phyloP scores from a whole-genome alignment of 1,140 invertebrate genomes.

The Orius laevigatus region DNA sequence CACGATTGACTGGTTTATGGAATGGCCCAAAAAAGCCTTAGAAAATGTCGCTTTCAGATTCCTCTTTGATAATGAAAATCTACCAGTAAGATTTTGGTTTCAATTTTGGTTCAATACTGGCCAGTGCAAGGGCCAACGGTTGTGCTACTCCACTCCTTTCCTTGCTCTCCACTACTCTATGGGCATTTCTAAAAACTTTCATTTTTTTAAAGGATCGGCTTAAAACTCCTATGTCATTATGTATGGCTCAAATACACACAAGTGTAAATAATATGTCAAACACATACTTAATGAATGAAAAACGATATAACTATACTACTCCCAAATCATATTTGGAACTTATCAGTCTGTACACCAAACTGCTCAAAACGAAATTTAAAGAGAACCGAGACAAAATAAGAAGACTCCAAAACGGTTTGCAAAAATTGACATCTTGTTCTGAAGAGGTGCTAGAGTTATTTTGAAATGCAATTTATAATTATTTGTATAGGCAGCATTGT shows the following conservation, averaged over 20 bases:
- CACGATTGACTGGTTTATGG: conserved; percentile 89
- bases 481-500: conserved; percentile 36
- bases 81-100: conserved; percentile 35
- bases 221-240: conserved; percentile 51
- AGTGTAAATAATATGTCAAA: conserved; percentile 75
- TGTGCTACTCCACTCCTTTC: background rate
- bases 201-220: conserved; percentile 31
- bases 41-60: conserved; percentile 76
- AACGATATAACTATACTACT: conserved; percentile 86
- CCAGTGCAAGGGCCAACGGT: background rate
- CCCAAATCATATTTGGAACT: conserved; percentile 90
- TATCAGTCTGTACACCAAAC: conserved; percentile 70
- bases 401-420: conserved; percentile 71
- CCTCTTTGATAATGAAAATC: conserved; percentile 51
- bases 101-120: background rate
- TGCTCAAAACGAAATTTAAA: conserved; percentile 57
- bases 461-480: background rate
- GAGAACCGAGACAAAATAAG: conserved; percentile 60
- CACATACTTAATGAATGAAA: conserved; percentile 67
- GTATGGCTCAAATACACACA: conserved; percentile 82
- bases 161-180: background rate
- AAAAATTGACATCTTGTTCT: conserved; percentile 67
- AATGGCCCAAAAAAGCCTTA: conserved; percentile 84
- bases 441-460: conserved; percentile 60
- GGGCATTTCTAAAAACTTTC: too few species aligned